Evolutionary conservation across 2,888 invertebrate genomes (phyloP).

Genomic region (Pachydiplax longipennis): DNA sequence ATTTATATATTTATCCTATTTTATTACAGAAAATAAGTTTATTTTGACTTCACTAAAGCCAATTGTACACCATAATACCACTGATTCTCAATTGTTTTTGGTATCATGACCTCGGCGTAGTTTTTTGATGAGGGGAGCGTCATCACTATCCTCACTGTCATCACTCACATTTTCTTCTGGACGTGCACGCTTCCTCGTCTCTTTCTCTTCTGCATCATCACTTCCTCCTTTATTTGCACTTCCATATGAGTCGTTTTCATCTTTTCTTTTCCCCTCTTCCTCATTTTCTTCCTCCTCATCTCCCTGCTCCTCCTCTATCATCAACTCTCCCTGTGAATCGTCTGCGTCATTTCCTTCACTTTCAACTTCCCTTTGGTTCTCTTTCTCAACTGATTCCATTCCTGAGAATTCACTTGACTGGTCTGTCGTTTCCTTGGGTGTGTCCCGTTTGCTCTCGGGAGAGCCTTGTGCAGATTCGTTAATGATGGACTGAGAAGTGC

Average conservation of each 20-base stretch:
- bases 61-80: too few species aligned
- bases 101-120: constrained; percentile 63
- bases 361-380: constrained; percentile 51
- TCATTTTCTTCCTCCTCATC: constrained; percentile 61
- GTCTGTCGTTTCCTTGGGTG: too few species aligned
- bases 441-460: too few species aligned
- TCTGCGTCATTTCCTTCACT: constrained; percentile 56
- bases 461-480: too few species aligned
- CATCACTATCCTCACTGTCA: constrained; percentile 60
- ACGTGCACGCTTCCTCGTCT: constrained; percentile 55
- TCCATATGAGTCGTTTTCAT: constrained; percentile 47
- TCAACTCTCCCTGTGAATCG: constrained; percentile 56
- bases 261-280: constrained; percentile 52
- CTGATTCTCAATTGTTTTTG: too few species aligned
- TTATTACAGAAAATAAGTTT: too few species aligned
- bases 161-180: constrained; percentile 60
- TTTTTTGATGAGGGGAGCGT: constrained; percentile 69
- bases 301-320: constrained; percentile 60
- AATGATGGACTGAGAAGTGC: too few species aligned
- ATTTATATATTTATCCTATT: too few species aligned
- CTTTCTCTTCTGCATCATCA: constrained; percentile 57
- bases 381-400: not conserved
- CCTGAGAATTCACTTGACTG: not conserved
- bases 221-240: constrained; percentile 49
- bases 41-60: too few species aligned